These are phyloP conservation scores for Elachura formosa DNA, from an alignment of 2,113 vertebrate species.

Conservation along the genomic window DNA sequence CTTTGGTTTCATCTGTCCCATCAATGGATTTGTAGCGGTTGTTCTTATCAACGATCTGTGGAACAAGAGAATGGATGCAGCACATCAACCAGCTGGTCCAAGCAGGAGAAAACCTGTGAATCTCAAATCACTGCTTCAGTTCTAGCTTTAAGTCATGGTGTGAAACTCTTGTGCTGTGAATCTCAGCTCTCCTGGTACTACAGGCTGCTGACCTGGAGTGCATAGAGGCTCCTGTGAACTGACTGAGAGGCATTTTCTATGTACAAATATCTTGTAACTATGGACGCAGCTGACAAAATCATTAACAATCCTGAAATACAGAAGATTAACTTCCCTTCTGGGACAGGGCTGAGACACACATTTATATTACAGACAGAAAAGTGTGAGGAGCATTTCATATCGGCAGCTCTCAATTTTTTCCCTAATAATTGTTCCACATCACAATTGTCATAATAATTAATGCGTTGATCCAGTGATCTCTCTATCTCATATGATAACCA, in stretches of 20 bases:
- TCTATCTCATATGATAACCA: neutral
- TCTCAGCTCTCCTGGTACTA: neutral
- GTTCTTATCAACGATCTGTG: conserved; percentile 85
- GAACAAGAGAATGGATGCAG: neutral
- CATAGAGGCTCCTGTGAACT: neutral
- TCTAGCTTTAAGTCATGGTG: neutral
- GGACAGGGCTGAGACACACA: neutral
- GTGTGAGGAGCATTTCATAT: neutral
- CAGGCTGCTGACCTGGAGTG: neutral
- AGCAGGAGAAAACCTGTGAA: neutral
- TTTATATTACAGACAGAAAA: neutral
- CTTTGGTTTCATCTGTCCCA: conserved; percentile 87
- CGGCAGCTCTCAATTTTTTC: neutral
- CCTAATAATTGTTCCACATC: neutral
- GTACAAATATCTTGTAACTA: neutral
- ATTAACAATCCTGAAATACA: neutral
- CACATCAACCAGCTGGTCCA: neutral
- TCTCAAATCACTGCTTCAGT: neutral
- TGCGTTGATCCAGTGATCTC: neutral
- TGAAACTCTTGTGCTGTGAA: neutral
- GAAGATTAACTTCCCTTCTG: neutral
- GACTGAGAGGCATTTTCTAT: neutral
- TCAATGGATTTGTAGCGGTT: conserved; percentile 90
- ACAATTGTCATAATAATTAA: neutral
- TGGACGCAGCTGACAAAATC: neutral